Percentiles rank a stretch among this genome's conserved stretches.
phyloP scores from a whole-genome alignment of 2,113 vertebrate genomes.

The Rhea americana region DNA sequence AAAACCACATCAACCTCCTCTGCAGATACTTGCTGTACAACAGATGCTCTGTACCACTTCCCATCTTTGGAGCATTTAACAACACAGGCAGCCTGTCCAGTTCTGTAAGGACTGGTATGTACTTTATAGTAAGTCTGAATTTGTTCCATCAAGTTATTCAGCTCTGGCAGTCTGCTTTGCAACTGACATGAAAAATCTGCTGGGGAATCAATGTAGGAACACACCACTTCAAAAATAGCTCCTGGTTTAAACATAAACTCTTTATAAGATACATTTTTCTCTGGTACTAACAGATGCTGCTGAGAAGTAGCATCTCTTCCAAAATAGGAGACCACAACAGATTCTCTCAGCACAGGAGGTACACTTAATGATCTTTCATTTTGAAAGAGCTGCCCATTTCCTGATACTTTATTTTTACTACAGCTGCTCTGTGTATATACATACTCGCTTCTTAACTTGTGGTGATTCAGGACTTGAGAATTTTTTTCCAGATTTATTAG shows the following conservation, averaged over 20 bases:
- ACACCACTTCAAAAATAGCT: slow-evolving; percentile 76
- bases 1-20: slow-evolving; percentile 72
- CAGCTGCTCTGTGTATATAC: background rate
- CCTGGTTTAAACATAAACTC: slow-evolving; percentile 79
- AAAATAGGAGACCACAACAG: background rate
- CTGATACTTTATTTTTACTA: background rate
- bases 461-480: background rate
- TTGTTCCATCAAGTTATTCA: slow-evolving; percentile 82
- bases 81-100: slow-evolving; percentile 79
- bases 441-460: background rate
- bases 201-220: slow-evolving; percentile 77
- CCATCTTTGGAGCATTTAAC: slow-evolving; percentile 75
- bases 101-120: slow-evolving; percentile 68
- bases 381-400: background rate
- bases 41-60: slow-evolving; percentile 83
- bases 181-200: slow-evolving; percentile 88
- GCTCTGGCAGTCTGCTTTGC: slow-evolving; percentile 62
- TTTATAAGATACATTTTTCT: slow-evolving; percentile 63
- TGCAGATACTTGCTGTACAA: slow-evolving; percentile 66
- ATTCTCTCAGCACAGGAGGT: background rate
- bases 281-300: rapidly evolving
- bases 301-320: background rate
- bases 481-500: background rate
- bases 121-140: slow-evolving; percentile 81
- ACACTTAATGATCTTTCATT: background rate